These are phyloP conservation scores for Turritopsis dohrnii DNA, from an alignment of 30 jellyfish, hydroid and myxozoan species.

Conservation along the genomic window DNA sequence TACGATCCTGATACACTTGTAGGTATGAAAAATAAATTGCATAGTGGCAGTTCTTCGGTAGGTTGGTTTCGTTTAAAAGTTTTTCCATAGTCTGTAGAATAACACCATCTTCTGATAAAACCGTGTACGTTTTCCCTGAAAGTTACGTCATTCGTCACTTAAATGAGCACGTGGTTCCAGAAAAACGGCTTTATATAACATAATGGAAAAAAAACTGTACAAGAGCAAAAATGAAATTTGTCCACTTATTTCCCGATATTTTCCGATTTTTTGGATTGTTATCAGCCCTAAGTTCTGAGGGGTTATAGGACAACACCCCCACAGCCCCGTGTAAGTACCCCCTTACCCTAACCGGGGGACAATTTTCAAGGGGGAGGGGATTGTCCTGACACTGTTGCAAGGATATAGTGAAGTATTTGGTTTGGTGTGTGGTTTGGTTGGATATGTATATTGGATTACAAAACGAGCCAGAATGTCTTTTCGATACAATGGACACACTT, in stretches of 20 bases:
- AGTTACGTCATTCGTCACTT: background rate
- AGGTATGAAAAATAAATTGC: slow-evolving; percentile 56
- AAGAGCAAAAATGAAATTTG: too few relatives aligned
- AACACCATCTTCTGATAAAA: slow-evolving; percentile 73
- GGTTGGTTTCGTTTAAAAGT: slow-evolving; percentile 29
- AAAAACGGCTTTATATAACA: background rate
- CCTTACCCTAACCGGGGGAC: too few relatives aligned
- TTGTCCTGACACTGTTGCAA: too few relatives aligned
- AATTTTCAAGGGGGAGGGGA: too few relatives aligned
- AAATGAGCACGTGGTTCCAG: background rate
- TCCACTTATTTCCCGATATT: too few relatives aligned
- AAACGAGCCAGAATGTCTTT: background rate
- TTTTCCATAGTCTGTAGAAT: slow-evolving; percentile 52
- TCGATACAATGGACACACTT: background rate
- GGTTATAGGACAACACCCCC: too few relatives aligned
- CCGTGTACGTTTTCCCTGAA: slow-evolving; percentile 67
- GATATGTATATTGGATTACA: too few relatives aligned
- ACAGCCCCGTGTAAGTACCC: too few relatives aligned
- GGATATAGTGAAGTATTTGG: too few relatives aligned
- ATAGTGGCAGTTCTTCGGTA: slow-evolving; percentile 29
- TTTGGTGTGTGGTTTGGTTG: too few relatives aligned
- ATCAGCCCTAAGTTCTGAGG: too few relatives aligned
- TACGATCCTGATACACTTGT: slow-evolving; percentile 74
- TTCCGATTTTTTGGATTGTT: too few relatives aligned
- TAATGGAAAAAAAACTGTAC: background rate